These are phyloP conservation scores for Fratercula arctica DNA, from an alignment of 2,797 vertebrate species.

Conservation along the genomic window DNA sequence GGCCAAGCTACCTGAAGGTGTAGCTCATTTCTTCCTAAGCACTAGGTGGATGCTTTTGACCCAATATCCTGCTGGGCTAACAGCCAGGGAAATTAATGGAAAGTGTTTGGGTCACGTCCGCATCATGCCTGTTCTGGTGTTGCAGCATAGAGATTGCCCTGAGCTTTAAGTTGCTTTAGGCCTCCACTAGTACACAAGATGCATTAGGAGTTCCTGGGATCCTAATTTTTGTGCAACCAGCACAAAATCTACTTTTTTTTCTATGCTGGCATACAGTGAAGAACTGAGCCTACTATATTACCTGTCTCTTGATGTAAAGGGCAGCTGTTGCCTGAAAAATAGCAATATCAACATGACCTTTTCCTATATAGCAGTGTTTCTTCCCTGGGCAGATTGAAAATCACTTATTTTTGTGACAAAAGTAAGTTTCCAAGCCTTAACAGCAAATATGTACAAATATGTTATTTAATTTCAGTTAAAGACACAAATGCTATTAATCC, in stretches of 20 bases:
- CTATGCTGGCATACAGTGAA: neutral
- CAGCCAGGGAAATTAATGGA: neutral
- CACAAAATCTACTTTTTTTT: neutral
- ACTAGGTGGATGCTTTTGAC: neutral
- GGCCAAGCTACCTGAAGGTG: neutral
- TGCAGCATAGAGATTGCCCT: neutral
- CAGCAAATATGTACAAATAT: neutral
- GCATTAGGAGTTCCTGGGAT: neutral
- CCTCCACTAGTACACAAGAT: neutral
- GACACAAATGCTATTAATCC: neutral
- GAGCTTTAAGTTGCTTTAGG: neutral
- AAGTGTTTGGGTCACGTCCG: neutral
- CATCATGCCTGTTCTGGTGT: neutral
- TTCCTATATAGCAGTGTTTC: neutral
- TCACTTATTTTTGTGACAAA: neutral
- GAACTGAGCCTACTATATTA: neutral
- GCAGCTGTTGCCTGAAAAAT: neutral
- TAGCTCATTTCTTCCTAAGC: neutral
- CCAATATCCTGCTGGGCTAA: neutral
- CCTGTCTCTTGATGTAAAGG: neutral
- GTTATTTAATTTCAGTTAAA: neutral
- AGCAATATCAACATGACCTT: neutral
- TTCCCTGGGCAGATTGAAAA: neutral
- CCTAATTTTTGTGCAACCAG: neutral
- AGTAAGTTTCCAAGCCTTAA: neutral